phyloP scores from a whole-genome alignment of 1,140 invertebrate species.

The Musca domestica region DNA sequence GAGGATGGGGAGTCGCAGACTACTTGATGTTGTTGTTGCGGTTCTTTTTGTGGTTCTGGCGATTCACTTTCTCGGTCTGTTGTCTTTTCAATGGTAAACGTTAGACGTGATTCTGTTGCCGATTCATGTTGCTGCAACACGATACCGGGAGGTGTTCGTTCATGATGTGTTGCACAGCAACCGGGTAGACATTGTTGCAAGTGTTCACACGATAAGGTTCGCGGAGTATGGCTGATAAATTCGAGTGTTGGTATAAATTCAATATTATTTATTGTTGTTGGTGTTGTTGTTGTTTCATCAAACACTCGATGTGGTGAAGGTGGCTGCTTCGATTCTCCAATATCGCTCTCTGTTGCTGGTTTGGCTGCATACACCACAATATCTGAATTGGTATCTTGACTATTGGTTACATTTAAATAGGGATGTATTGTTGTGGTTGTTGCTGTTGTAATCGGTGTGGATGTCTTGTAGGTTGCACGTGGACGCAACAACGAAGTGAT shows the following conservation, averaged over 20 bases:
- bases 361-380: conserved; percentile 4
- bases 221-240: conserved; percentile 34
- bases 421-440: conserved; percentile 21
- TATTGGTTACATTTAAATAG: too few species aligned
- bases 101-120: conserved; percentile 36
- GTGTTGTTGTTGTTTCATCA: not conserved
- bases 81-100: conserved; percentile 41
- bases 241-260: conserved; percentile 47
- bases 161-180: not conserved
- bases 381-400: too few species aligned
- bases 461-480: conserved; percentile 30
- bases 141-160: not conserved
- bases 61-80: too few species aligned
- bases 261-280: conserved; percentile 32
- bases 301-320: too few species aligned
- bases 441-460: not conserved
- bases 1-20: not conserved
- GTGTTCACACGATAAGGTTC: not conserved
- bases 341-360: too few species aligned
- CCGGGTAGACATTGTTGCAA: not conserved
- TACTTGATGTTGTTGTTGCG: conserved; percentile 35
- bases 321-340: too few species aligned
- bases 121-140: conserved; percentile 16
- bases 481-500: conserved; percentile 47
- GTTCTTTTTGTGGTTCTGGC: conserved; percentile 31